These are phyloP conservation scores for Ornithoptera priamus DNA, from an alignment of 2,888 invertebrate species.

Conservation along the genomic window DNA sequence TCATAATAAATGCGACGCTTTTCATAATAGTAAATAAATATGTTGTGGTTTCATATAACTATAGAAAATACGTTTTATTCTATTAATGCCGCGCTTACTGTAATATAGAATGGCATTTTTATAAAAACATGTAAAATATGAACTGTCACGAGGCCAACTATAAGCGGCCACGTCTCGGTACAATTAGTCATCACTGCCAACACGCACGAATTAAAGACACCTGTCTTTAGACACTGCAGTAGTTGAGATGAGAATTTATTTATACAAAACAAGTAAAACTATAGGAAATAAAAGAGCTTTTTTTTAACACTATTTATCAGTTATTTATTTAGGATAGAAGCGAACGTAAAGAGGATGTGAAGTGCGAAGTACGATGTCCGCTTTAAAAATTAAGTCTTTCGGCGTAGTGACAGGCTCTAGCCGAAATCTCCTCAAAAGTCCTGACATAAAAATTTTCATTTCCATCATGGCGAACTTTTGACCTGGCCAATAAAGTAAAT, in stretches of 20 bases:
- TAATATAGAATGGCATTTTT: too few species aligned
- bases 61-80: too few species aligned
- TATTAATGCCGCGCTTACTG: too few species aligned
- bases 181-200: too few species aligned
- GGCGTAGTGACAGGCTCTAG: slow-evolving; percentile 61
- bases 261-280: not conserved
- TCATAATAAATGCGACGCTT: too few species aligned
- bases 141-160: too few species aligned
- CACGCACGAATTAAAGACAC: too few species aligned
- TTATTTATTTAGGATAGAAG: slow-evolving; percentile 27
- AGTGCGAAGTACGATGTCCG: slow-evolving; percentile 49
- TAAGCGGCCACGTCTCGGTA: too few species aligned
- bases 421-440: slow-evolving; percentile 61
- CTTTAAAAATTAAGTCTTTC: slow-evolving; percentile 47
- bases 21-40: too few species aligned
- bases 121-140: too few species aligned
- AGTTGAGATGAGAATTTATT: not conserved
- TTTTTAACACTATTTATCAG: not conserved
- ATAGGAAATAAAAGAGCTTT: not conserved
- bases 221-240: too few species aligned
- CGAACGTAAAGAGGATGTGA: slow-evolving; percentile 48
- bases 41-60: too few species aligned
- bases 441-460: slow-evolving; percentile 69
- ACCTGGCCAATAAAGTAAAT: slow-evolving; percentile 46
- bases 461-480: slow-evolving; percentile 75